These are phyloP conservation scores for Argentina silus DNA, from an alignment of 2,797 vertebrate genomes.

Conservation along the genomic window DNA sequence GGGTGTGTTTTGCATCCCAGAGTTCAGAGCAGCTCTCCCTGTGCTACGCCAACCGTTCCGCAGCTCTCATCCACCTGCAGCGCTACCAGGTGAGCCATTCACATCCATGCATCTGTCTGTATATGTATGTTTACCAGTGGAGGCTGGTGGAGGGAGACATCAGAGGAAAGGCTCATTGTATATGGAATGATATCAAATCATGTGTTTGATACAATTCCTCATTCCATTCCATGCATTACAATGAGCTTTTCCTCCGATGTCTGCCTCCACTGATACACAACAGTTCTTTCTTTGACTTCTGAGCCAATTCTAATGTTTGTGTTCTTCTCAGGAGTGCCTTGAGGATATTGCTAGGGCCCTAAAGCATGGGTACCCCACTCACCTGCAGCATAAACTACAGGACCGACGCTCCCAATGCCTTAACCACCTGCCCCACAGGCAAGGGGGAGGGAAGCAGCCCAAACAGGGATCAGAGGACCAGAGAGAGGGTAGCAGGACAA, in stretches of 20 bases:
- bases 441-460: constrained; percentile 26
- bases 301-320: neutral
- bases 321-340: constrained; percentile 80
- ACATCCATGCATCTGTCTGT: neutral
- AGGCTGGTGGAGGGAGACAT: neutral
- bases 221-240: too few species aligned
- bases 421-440: constrained; percentile 53
- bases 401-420: constrained; percentile 82
- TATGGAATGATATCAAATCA: too few species aligned
- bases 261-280: too few species aligned
- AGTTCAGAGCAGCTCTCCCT: constrained; percentile 82
- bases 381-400: constrained; percentile 83
- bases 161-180: too few species aligned
- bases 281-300: neutral
- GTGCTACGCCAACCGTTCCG: constrained; percentile 94
- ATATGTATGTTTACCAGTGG: neutral
- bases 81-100: constrained; percentile 80
- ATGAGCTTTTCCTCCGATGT: too few species aligned
- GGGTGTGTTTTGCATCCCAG: constrained; percentile 76
- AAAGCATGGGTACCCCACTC: constrained; percentile 82
- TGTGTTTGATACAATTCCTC: too few species aligned
- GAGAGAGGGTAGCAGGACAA: constrained; percentile 26
- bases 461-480: constrained; percentile 10
- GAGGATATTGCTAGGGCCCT: constrained; percentile 84
- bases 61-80: constrained; percentile 85